Evolutionary conservation across 2,113 vertebrate species (phyloP).

Genomic region (Daboia siamensis): DNA sequence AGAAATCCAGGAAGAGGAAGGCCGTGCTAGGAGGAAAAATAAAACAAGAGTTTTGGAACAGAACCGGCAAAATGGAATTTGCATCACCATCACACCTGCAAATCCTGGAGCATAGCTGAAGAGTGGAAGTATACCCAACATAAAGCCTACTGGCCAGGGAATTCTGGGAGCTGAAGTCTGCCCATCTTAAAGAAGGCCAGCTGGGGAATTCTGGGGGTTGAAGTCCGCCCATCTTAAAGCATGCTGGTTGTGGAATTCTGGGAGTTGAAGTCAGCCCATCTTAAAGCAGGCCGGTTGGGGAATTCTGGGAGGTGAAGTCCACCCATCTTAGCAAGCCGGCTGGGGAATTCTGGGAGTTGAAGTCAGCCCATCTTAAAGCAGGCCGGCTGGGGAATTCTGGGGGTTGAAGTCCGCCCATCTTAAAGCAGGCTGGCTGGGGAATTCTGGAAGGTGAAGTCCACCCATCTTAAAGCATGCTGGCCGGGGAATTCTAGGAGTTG

Average conservation of each 20-base stretch:
- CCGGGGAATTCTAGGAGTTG: background rate
- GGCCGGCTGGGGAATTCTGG: background rate
- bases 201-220: background rate
- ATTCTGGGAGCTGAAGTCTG: background rate
- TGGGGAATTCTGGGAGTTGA: background rate
- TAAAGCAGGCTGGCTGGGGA: rapidly evolving
- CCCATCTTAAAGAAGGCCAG: background rate
- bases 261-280: background rate
- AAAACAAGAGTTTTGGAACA: constrained; percentile 11
- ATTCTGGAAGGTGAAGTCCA: background rate
- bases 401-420: no score
- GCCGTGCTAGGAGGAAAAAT: constrained; percentile 74
- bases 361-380: background rate
- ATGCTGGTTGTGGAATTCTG: background rate
- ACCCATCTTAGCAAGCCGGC: rapidly evolving
- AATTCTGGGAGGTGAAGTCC: background rate
- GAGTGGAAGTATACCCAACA: background rate
- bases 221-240: background rate
- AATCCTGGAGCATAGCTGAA: background rate
- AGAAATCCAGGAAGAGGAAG: constrained; percentile 93
- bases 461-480: background rate
- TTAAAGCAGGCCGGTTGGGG: no score
- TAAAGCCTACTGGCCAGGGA: background rate
- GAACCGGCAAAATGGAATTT: background rate
- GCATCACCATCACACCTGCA: background rate